These are phyloP conservation scores for Bombycilla garrulus DNA, from an alignment of 2,113 vertebrate species.

Conservation along the genomic window DNA sequence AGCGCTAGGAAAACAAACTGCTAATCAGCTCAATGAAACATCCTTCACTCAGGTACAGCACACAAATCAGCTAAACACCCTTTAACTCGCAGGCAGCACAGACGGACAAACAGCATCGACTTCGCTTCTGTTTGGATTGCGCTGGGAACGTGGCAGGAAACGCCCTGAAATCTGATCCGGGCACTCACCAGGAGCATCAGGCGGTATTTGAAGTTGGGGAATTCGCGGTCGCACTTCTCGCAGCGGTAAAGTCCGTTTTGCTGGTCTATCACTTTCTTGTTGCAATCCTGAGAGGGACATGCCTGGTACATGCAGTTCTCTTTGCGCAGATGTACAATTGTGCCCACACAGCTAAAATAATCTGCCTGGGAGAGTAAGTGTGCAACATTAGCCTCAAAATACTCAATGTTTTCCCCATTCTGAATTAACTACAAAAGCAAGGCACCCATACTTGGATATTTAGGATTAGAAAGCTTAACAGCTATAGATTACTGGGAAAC, in stretches of 20 bases:
- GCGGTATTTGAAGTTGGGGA: conserved; percentile 96
- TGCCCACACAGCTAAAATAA: conserved; percentile 89
- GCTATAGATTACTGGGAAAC: conserved; percentile 45
- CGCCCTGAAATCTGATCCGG: background rate
- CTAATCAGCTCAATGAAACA: conserved; percentile 37
- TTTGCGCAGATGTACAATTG: conserved; percentile 90
- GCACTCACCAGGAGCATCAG: conserved; percentile 92
- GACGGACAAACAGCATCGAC: background rate
- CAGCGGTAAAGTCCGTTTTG: conserved; percentile 95
- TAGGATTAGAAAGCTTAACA: conserved; percentile 53
- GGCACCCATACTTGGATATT: conserved; percentile 22
- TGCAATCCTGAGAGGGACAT: conserved; percentile 91
- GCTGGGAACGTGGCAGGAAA: background rate
- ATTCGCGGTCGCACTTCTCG: conserved; percentile 94
- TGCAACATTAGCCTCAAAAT: conserved; percentile 32
- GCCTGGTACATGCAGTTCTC: conserved; percentile 97
- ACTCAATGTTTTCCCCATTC: conserved; percentile 32
- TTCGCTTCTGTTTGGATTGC: rapidly evolving
- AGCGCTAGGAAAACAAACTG: conserved; percentile 47
- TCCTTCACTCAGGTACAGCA: conserved; percentile 20
- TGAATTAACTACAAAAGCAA: conserved; percentile 33
- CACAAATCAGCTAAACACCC: background rate
- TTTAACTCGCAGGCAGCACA: background rate
- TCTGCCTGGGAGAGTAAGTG: conserved; percentile 78
- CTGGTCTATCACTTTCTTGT: conserved; percentile 96